These are phyloP conservation scores for Peribatodes rhomboidaria DNA, from an alignment of 2,888 invertebrate genomes.

Conservation along the genomic window DNA sequence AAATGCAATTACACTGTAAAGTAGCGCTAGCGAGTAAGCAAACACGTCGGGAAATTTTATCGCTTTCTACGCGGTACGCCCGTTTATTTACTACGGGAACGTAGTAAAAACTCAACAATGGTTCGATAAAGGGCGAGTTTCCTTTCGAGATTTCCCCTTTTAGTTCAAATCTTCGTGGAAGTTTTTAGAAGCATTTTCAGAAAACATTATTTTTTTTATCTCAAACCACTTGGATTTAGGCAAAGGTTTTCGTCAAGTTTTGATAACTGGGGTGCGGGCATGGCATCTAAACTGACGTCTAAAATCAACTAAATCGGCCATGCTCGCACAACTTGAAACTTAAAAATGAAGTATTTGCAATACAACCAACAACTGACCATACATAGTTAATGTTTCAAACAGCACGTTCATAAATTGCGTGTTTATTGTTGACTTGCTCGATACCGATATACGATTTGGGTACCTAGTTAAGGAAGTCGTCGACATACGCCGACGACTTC, in stretches of 20 bases:
- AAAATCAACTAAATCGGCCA: no score
- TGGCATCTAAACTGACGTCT: no score
- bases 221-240: not conserved
- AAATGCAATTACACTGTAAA: conserved; percentile 66
- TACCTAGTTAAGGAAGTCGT: no score
- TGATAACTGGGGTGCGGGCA: no score
- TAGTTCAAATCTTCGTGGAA: not conserved
- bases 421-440: not conserved
- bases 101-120: conserved; percentile 54
- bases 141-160: conserved; percentile 5
- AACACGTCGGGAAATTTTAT: conserved; percentile 65
- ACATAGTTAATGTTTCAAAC: not conserved
- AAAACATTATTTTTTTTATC: not conserved
- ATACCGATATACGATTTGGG: no score
- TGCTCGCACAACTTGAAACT: no score
- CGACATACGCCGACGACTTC: conserved; percentile 26
- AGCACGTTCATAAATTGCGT: conserved; percentile 20
- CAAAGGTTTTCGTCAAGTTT: conserved; percentile 1
- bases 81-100: conserved; percentile 61
- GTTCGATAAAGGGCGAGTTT: conserved; percentile 32
- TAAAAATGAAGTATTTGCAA: no score
- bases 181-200: not conserved
- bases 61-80: conserved; percentile 66
- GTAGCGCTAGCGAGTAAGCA: conserved; percentile 54
- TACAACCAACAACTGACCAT: not conserved